Evolutionary conservation across 2,888 invertebrate species (phyloP).

Genomic region (Xestia ashworthii): DNA sequence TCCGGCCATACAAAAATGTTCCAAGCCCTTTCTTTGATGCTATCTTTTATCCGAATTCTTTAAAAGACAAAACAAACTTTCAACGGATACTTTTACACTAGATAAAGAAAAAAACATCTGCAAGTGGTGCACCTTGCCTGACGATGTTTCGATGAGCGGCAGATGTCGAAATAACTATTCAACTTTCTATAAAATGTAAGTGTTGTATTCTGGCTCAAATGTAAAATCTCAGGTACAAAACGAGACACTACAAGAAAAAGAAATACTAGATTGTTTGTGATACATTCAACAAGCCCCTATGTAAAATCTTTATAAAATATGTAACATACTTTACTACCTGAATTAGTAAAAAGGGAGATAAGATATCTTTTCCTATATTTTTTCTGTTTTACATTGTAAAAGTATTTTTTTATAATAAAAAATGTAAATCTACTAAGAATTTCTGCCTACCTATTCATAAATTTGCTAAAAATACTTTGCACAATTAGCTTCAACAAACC

Average conservation of each 20-base stretch:
- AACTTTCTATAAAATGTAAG: neutral
- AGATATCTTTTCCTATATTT: too few species aligned
- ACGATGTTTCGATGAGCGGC: conserved; percentile 32
- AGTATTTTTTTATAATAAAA: too few species aligned
- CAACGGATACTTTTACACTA: neutral
- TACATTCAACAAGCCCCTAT: too few species aligned
- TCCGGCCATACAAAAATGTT: too few species aligned
- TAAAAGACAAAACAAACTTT: conserved; percentile 2
- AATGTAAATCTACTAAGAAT: too few species aligned
- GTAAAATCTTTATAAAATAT: too few species aligned
- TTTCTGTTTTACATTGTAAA: too few species aligned
- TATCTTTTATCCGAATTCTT: neutral
- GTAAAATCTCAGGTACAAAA: neutral
- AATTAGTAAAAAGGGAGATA: too few species aligned
- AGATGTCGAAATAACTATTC: conserved; percentile 29
- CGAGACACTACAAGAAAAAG: neutral
- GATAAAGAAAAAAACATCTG: conserved; percentile 6
- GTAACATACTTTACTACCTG: too few species aligned
- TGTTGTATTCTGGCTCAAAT: neutral
- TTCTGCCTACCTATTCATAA: too few species aligned
- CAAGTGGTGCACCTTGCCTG: conserved; percentile 24
- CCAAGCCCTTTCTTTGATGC: neutral
- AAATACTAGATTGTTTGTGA: neutral
- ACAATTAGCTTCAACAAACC: too few species aligned
- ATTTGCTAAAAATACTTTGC: too few species aligned